Percentiles rank a stretch among this genome's conserved stretches.
Evolutionary conservation across 2,888 invertebrate genomes (phyloP).

Genomic region (Mechanitis mazaeus): DNA sequence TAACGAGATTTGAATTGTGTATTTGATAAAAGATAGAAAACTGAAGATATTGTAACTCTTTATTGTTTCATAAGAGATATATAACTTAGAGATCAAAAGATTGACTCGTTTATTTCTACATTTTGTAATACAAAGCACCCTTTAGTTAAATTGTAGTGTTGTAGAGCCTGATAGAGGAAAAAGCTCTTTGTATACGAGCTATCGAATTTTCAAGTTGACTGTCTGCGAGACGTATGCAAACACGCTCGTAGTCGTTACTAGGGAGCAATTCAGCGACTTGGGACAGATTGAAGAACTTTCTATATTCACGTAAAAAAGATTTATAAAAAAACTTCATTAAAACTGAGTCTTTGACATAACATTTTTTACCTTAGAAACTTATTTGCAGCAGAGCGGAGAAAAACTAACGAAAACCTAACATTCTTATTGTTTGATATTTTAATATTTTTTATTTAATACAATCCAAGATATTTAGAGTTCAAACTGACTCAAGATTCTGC

Average conservation of each 20-base stretch:
- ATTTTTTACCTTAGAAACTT: too few species aligned
- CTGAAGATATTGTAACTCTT: not conserved
- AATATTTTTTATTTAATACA: too few species aligned
- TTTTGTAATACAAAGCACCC: conserved; percentile 4
- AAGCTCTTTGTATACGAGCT: conserved; percentile 5
- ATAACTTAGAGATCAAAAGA: not conserved
- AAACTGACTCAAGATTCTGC: too few species aligned
- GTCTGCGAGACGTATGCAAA: conserved; percentile 1
- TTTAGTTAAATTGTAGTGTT: conserved; percentile 1
- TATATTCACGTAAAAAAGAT: not conserved
- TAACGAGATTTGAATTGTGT: too few species aligned
- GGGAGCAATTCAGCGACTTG: not conserved
- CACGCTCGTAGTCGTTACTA: not conserved
- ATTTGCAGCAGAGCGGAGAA: too few species aligned
- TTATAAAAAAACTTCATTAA: not conserved
- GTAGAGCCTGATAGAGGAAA: conserved; percentile 5
- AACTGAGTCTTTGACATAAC: too few species aligned
- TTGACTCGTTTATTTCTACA: not conserved
- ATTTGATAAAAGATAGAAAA: too few species aligned
- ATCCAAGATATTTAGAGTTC: too few species aligned
- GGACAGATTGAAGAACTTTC: not conserved
- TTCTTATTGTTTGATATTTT: too few species aligned
- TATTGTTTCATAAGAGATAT: not conserved
- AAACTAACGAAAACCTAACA: too few species aligned
- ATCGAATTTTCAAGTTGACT: conserved; percentile 6